phyloP scores from a whole-genome alignment of 35 echinoderm and acorn worm genomes.

The Anneissia japonica region DNA sequence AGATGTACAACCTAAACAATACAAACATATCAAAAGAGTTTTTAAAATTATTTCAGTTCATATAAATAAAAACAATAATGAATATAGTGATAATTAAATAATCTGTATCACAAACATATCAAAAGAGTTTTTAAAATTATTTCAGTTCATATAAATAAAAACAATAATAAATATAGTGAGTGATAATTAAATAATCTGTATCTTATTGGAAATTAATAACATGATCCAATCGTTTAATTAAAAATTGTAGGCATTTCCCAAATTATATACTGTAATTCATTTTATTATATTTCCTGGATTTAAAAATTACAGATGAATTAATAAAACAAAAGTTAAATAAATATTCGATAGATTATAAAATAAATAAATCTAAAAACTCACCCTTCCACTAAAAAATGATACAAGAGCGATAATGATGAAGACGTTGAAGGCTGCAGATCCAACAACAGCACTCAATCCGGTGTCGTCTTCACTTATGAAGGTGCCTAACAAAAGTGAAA shows the following conservation, averaged over 20 bases:
- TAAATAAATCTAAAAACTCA: slow-evolving; percentile 8
- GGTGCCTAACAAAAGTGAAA: too few relatives aligned
- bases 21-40: neutral
- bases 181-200: neutral
- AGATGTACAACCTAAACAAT: slow-evolving; percentile 47
- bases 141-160: neutral
- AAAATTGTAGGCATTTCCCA: too few relatives aligned
- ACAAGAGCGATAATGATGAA: slow-evolving; percentile 73
- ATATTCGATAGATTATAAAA: neutral
- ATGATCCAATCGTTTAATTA: too few relatives aligned
- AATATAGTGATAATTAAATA: neutral
- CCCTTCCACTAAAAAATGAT: slow-evolving; percentile 63
- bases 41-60: neutral
- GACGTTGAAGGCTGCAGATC: slow-evolving; percentile 86
- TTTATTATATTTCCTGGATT: too few relatives aligned
- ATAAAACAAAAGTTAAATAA: neutral
- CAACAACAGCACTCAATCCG: slow-evolving; percentile 71
- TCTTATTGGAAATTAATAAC: too few relatives aligned
- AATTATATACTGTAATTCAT: too few relatives aligned
- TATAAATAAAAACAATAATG: neutral
- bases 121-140: neutral
- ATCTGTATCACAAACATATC: neutral
- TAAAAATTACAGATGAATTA: too few relatives aligned
- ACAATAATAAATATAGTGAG: neutral
- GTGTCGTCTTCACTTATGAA: slow-evolving; percentile 81